Percentiles rank a stretch among this genome's conserved stretches.
phyloP scores from a whole-genome alignment of 2,113 vertebrate species.

The Ptilorrhoa leucosticta region DNA sequence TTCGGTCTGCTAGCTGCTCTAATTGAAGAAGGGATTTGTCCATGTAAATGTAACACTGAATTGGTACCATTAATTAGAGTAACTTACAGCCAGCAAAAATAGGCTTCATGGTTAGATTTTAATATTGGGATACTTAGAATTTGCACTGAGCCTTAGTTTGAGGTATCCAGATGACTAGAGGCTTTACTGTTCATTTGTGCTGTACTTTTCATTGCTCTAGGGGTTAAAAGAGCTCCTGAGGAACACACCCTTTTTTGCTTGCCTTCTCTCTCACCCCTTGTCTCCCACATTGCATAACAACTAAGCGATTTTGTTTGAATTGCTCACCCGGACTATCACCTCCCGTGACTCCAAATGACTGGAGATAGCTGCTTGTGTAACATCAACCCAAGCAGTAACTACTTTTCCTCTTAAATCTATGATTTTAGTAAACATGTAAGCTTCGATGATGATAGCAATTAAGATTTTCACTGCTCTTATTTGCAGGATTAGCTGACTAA shows the following conservation, averaged over 20 bases:
- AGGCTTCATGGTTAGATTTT: background rate
- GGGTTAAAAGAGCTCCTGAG: conserved; percentile 24
- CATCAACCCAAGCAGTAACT: background rate
- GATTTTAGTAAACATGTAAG: background rate
- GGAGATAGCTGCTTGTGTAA: background rate
- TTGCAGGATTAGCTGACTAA: background rate
- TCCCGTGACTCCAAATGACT: background rate
- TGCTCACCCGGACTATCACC: background rate
- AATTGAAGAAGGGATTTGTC: background rate
- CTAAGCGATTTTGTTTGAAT: background rate
- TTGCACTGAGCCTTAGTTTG: background rate
- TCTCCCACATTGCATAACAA: background rate
- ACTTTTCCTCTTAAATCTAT: background rate
- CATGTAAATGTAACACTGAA: background rate
- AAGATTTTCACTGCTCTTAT: background rate
- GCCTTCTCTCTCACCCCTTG: background rate
- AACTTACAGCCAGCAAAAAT: background rate
- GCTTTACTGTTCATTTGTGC: background rate
- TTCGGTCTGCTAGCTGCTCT: background rate
- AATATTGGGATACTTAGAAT: background rate
- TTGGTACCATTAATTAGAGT: background rate
- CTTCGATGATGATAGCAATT: background rate
- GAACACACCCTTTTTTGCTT: conserved; percentile 13
- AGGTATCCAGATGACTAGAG: background rate
- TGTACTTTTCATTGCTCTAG: conserved; percentile 19